Conservation (phyloP, 2,113 vertebrate species). For the Eulemur rufifrons region DNA sequence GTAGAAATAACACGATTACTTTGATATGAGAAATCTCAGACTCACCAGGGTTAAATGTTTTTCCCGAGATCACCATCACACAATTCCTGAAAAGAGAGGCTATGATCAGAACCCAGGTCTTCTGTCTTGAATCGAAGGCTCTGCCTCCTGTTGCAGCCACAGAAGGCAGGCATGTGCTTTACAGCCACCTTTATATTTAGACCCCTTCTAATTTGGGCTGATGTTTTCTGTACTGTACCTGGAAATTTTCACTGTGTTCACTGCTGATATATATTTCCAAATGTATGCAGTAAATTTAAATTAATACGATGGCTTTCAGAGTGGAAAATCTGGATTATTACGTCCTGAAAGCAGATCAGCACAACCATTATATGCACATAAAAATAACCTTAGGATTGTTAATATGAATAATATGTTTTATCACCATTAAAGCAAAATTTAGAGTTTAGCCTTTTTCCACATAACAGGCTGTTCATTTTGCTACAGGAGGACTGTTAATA, state of each 20-base stretch:
- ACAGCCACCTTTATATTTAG: neutral
- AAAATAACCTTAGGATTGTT: slow-evolving; percentile 66
- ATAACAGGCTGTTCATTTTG: slow-evolving; percentile 54
- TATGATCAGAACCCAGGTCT: rapidly evolving
- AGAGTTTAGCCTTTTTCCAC: slow-evolving; percentile 58
- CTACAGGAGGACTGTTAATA: slow-evolving; percentile 58
- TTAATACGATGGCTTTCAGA: slow-evolving; percentile 61
- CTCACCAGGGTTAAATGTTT: neutral
- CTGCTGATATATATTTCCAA: slow-evolving; percentile 40
- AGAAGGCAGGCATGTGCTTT: neutral
- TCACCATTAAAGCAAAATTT: slow-evolving; percentile 63
- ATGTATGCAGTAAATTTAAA: slow-evolving; percentile 60
- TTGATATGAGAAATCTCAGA: neutral
- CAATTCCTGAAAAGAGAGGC: neutral
- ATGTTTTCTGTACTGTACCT: neutral
- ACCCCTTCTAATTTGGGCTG: slow-evolving; percentile 34
- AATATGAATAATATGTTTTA: slow-evolving; percentile 71
- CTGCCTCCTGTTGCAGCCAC: neutral
- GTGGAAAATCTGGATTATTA: slow-evolving; percentile 72
- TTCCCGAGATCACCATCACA: neutral
- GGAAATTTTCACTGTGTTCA: slow-evolving; percentile 38
- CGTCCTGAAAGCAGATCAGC: slow-evolving; percentile 52
- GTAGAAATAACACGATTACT: neutral
- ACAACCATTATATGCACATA: slow-evolving; percentile 61
- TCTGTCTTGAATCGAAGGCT: neutral